Percentiles rank a stretch among this genome's conserved stretches.
Evolutionary conservation across 1,140 invertebrate species (phyloP).

Genomic region (Camponotus floridanus): DNA sequence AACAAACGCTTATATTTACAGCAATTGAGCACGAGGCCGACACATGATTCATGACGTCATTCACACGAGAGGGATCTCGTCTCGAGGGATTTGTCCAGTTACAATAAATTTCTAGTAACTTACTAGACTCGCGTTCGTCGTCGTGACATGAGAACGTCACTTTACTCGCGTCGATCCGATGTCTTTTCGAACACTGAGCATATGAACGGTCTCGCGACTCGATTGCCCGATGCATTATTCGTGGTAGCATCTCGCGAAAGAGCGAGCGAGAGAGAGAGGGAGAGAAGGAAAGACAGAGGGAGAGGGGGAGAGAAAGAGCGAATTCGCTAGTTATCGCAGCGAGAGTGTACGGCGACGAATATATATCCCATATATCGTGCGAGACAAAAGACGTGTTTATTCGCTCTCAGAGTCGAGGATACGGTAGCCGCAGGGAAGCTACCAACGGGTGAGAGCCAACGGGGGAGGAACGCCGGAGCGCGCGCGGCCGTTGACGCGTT

Average conservation of each 20-base stretch:
- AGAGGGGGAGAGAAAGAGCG: conserved; percentile 9
- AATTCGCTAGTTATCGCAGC: conserved; percentile 61
- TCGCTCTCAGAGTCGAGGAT: too few relatives aligned
- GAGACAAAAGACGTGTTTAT: conserved; percentile 23
- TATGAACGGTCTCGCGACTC: conserved; percentile 70
- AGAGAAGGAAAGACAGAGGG: background rate
- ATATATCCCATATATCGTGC: conserved; percentile 51
- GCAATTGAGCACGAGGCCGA: too few relatives aligned
- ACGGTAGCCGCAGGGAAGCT: too few relatives aligned
- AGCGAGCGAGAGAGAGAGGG: background rate
- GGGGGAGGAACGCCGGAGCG: background rate
- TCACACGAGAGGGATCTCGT: too few relatives aligned
- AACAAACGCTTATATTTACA: too few relatives aligned
- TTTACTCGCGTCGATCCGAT: conserved; percentile 37
- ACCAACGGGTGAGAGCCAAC: too few relatives aligned
- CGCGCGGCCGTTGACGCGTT: conserved; percentile 37
- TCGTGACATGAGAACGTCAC: conserved; percentile 82
- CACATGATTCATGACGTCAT: too few relatives aligned
- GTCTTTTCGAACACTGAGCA: conserved; percentile 71
- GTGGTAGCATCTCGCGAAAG: conserved; percentile 15
- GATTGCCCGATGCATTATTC: conserved; percentile 63
- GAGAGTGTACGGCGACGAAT: conserved; percentile 29
- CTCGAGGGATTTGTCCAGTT: too few relatives aligned
- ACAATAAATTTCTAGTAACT: too few relatives aligned
- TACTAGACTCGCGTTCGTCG: conserved; percentile 63